A percentile compares a stretch with the other conserved stretches of the same genome.
These are phyloP conservation scores for Rhynchophorus ferrugineus DNA, from an alignment of 1,140 invertebrate species.

Conservation along the genomic window DNA sequence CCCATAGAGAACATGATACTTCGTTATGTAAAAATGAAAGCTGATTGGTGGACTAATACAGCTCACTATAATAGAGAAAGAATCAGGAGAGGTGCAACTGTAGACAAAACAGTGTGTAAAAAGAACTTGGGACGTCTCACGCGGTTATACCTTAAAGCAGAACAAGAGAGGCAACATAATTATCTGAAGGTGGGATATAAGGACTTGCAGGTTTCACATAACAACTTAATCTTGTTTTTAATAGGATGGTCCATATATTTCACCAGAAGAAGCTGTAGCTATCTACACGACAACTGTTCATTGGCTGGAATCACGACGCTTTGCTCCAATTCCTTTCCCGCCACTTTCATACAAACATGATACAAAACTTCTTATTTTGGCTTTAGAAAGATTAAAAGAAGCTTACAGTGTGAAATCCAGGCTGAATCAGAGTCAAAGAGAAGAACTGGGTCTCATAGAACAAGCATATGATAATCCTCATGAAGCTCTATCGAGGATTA, in stretches of 20 bases:
- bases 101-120: constrained; percentile 99
- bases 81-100: constrained; percentile 85
- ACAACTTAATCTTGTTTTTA: constrained; percentile 1
- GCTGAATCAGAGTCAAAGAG: constrained; percentile 96
- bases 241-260: constrained; percentile 96
- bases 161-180: constrained; percentile 98
- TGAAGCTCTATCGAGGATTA: constrained; percentile 96
- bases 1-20: constrained; percentile 99
- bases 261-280: constrained; percentile 97
- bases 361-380: constrained; percentile 95
- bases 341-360: constrained; percentile 99
- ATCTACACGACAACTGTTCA: constrained; percentile 99
- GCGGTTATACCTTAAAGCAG: constrained; percentile 93
- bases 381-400: constrained; percentile 94
- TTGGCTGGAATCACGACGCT: constrained; percentile 96
- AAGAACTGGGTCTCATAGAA: constrained; percentile 97
- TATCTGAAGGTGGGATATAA: constrained; percentile 86
- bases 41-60: constrained; percentile 99
- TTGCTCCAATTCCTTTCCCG: constrained; percentile 98
- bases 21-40: constrained; percentile 99
- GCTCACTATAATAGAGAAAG: constrained; percentile 99
- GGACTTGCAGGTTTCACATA: too few relatives aligned
- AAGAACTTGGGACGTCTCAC: constrained; percentile 97
- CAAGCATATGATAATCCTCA: constrained; percentile 99
- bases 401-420: constrained; percentile 99